Base-by-base conservation (phyloP, 2,797 vertebrate species). In the Semaprochilodus insignis region DNA sequence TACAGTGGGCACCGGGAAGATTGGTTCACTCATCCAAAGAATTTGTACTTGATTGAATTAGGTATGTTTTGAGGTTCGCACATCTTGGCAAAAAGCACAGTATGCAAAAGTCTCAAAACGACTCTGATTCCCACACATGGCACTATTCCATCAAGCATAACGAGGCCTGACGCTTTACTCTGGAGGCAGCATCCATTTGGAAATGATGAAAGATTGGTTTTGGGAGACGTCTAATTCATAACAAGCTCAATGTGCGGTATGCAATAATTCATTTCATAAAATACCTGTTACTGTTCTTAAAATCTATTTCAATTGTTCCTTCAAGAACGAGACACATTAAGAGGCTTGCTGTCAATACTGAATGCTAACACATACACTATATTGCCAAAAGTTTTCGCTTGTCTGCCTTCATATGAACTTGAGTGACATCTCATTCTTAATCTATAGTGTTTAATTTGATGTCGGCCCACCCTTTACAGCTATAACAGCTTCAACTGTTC, bases 111-210 rank as follows among this genome's bases (percentile, higher is more conserved):
- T 55, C 17, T 57, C 17, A 6, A 25, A 60, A 16, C 23, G 31
- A 59, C 23, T 75, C 54, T 36, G 27, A 59, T 55, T 74, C 19
- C 16, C 71, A 55, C 27, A 19, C 44, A 44, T 16, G 6, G 21
- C 65, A 67, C 19, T 44, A 52, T 71, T 52, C n/a, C 23, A 36
- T 54, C 25, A 54, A 54, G 70, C 25, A 54, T 71, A 52, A 71
- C 48, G 14, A 21, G 40, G 21, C 31, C 10, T 48, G 36, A 44
- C 1, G 1, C 27, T 54, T 55, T 55, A 17, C 51, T 73, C 51
- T 73, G 23, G 10, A 55, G 52, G 25, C 27, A 55, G 52, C 25
- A 34, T 55, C 23, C 23, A 54, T 27, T 23, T 72, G 23, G 11
- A 72, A 71, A 48, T 51, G 4, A 54, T 51, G 15, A 52, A 27